Percentiles rank a stretch among this genome's conserved stretches.
Evolutionary conservation across 2,113 vertebrate species (phyloP).

Genomic region (Sorex araneus): DNA sequence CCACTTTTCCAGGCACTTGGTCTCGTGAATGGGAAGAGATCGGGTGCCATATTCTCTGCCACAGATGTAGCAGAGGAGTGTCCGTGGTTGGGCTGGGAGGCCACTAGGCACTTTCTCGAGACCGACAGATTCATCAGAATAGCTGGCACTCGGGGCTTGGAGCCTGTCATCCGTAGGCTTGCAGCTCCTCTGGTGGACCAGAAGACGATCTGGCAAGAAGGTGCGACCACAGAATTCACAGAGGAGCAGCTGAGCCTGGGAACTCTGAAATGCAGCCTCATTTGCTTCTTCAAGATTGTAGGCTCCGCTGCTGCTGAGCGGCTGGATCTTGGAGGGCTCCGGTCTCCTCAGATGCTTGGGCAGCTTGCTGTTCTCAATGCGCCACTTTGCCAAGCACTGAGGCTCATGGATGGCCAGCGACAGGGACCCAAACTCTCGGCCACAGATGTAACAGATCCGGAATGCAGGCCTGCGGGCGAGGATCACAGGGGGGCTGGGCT

Average conservation of each 20-base stretch:
- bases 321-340: constrained; percentile 86
- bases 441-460: constrained; percentile 89
- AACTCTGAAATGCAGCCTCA: constrained; percentile 80
- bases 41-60: constrained; percentile 84
- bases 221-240: constrained; percentile 87
- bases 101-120: constrained; percentile 56
- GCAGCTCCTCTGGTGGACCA: constrained; percentile 87
- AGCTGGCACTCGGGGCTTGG: background rate
- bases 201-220: constrained; percentile 86
- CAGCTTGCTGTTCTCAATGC: constrained; percentile 86
- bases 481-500: constrained; percentile 79
- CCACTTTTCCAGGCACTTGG: constrained; percentile 87
- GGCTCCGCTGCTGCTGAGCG: background rate
- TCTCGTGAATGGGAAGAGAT: constrained; percentile 86
- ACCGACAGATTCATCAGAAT: background rate
- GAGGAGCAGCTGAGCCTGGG: constrained; percentile 86
- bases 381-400: constrained; percentile 90
- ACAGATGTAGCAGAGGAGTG: constrained; percentile 85
- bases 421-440: constrained; percentile 89
- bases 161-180: constrained; percentile 44
- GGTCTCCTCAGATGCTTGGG: constrained; percentile 86
- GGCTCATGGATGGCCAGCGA: constrained; percentile 90
- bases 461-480: constrained; percentile 85
- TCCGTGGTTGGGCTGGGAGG: constrained; percentile 51
- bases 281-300: constrained; percentile 53